phyloP scores from a whole-genome alignment of 2,888 invertebrate species.

The Tetrapedia diversipes region DNA sequence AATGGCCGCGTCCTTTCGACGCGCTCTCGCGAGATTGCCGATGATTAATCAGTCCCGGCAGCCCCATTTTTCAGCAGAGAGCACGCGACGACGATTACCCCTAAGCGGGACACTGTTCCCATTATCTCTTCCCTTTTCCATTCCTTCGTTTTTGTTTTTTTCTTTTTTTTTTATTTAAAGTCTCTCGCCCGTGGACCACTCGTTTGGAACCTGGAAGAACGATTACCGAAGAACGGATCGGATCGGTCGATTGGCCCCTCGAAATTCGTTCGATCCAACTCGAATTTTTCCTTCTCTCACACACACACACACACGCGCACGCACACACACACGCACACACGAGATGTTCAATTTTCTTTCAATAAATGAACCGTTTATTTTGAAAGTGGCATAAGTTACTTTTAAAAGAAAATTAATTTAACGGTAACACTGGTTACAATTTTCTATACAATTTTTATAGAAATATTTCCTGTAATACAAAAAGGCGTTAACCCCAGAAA shows the following conservation, averaged over 20 bases:
- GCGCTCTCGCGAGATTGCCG: constrained; percentile 76
- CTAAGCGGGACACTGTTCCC: constrained; percentile 55
- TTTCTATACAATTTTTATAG: too few relatives aligned
- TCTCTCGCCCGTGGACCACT: constrained; percentile 20
- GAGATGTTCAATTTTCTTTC: too few relatives aligned
- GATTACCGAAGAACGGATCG: constrained; percentile 30
- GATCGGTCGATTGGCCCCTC: constrained; percentile 6
- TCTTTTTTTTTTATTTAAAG: constrained; percentile 47
- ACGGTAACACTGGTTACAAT: too few relatives aligned
- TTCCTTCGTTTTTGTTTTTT: not conserved
- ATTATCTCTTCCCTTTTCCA: constrained; percentile 32
- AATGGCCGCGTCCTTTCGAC: constrained; percentile 75
- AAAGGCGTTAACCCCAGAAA: too few relatives aligned
- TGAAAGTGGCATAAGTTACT: too few relatives aligned
- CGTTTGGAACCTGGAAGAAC: constrained; percentile 20
- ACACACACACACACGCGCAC: too few relatives aligned
- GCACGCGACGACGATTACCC: constrained; percentile 64
- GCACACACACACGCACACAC: too few relatives aligned
- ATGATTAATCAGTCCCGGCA: constrained; percentile 79
- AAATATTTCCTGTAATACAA: too few relatives aligned
- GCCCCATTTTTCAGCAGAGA: constrained; percentile 73
- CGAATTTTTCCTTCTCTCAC: not conserved
- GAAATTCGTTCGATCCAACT: constrained; percentile 30
- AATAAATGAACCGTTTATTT: too few relatives aligned
- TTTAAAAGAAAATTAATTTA: too few relatives aligned